phyloP scores from a whole-genome alignment of 1,140 invertebrate genomes.

The Penaeus chinensis region DNA sequence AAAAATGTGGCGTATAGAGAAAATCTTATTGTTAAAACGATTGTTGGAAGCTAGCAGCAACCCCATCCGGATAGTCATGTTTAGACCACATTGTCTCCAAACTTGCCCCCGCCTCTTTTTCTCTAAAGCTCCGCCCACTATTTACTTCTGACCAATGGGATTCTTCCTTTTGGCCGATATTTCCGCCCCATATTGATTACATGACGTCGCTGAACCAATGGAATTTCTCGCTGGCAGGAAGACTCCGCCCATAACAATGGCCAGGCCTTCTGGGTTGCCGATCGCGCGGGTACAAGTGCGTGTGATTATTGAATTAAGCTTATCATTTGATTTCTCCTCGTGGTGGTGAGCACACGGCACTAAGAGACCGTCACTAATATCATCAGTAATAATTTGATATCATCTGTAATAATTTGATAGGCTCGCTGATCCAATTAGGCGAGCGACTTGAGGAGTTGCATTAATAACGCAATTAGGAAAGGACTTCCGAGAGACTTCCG shows the following conservation, averaged over 20 bases:
- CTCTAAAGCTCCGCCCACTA: constrained; percentile 25
- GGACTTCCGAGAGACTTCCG: neutral
- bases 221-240: neutral
- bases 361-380: constrained; percentile 64
- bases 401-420: constrained; percentile 65
- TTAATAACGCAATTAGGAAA: constrained; percentile 59
- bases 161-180: constrained; percentile 19
- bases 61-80: constrained; percentile 35
- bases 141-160: constrained; percentile 24
- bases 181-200: constrained; percentile 59
- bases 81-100: constrained; percentile 53
- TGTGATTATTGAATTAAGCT: constrained; percentile 64
- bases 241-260: constrained; percentile 50
- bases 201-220: constrained; percentile 42
- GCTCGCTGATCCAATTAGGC: constrained; percentile 64
- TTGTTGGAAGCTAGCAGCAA: constrained; percentile 44
- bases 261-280: constrained; percentile 58
- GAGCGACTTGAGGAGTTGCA: constrained; percentile 61
- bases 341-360: constrained; percentile 64
- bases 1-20: neutral
- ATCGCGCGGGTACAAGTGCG: constrained; percentile 62
- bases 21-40: neutral
- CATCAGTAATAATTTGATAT: constrained; percentile 65
- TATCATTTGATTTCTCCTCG: constrained; percentile 65
- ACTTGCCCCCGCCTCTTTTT: constrained; percentile 25